A percentile compares a stretch with the other conserved stretches of the same genome.
Evolutionary conservation across 64 coral and sea anemone genomes (phyloP).

Genomic region (Montipora capricornis): DNA sequence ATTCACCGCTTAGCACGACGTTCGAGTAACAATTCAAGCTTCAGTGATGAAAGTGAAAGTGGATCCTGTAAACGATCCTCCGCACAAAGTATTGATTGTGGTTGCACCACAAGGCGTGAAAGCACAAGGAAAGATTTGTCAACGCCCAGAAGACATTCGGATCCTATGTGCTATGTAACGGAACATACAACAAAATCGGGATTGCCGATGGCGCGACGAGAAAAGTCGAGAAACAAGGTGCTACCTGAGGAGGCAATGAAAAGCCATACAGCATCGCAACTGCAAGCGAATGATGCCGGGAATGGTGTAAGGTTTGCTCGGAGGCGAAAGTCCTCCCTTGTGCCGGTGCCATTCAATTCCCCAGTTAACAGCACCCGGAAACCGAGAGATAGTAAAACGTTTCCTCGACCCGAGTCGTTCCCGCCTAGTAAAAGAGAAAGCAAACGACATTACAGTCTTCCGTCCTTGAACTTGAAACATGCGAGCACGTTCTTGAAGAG

Average conservation of each 20-base stretch:
- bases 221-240: background rate
- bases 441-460: slow-evolving; percentile 18
- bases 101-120: background rate
- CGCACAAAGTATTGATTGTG: background rate
- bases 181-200: background rate
- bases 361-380: background rate
- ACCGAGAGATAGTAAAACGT: background rate
- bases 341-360: slow-evolving; percentile 15
- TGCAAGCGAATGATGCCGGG: slow-evolving; percentile 1
- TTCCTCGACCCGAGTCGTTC: background rate
- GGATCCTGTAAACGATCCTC: slow-evolving; percentile 9
- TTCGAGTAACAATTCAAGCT: slow-evolving; percentile 12
- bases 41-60: slow-evolving; percentile 40
- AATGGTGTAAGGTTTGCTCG: background rate
- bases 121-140: background rate
- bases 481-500: background rate
- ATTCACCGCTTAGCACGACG: slow-evolving; percentile 34
- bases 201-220: background rate
- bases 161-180: slow-evolving; percentile 22
- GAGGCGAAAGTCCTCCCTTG: slow-evolving; percentile 37
- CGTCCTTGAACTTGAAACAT: background rate
- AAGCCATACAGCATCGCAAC: background rate
- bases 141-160: slow-evolving; percentile 22
- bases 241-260: background rate
- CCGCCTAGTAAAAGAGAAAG: slow-evolving; percentile 1